Base-by-base conservation (phyloP, 2,113 vertebrate species). In the Atlantisia rogersi region DNA sequence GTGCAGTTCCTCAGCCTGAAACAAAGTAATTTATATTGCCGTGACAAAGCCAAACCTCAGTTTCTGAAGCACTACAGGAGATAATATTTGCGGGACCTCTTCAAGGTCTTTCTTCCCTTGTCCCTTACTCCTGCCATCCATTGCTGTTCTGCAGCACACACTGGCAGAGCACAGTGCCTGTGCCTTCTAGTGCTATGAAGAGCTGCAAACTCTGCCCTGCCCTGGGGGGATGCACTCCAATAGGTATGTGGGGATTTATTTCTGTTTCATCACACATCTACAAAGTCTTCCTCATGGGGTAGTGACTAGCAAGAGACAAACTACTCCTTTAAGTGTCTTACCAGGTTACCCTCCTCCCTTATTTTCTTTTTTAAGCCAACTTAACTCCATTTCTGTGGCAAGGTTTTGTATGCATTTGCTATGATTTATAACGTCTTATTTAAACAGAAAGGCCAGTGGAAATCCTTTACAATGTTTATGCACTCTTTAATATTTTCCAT, bases 401-500 rank as follows among this genome's bases (percentile, higher is more conserved):
- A 82, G 24, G 28, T 35, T 92, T 81, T 83, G 28, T 64, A 68
- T 29, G 68, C 65, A 48, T 84, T 86, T 84, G 24, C 52, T 89
- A 39, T 17, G 32, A 88, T 78, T 88, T 93, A n/a, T 31, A 84
- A 48, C 26, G 37, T 48, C 65, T 92, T 76, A 60, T 68, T 90
- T 68, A 86, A 92, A 69, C 44, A 91, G 58, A 69, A 93, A 84
- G 82, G 32, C 60, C 58, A 7, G 1, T 71, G 46, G 62, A 93
- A 96, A 94, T 85, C 48, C 83, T 91, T 94, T 87, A 86, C 21
- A 69, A 60, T 55, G 55, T 82, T 93, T 85, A 69, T 68, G 73
- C 32, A 35, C 68, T 71, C 71, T 95, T 93, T 58, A 84, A 73
- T 55, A 64, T 92, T 96, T 96, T 94, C 83, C 83, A 77, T 39